A percentile compares a stretch with the other conserved stretches of the same genome.
Evolutionary conservation across 2,113 vertebrate genomes (phyloP).

Genomic region (Pomatorhinus ruficollis): DNA sequence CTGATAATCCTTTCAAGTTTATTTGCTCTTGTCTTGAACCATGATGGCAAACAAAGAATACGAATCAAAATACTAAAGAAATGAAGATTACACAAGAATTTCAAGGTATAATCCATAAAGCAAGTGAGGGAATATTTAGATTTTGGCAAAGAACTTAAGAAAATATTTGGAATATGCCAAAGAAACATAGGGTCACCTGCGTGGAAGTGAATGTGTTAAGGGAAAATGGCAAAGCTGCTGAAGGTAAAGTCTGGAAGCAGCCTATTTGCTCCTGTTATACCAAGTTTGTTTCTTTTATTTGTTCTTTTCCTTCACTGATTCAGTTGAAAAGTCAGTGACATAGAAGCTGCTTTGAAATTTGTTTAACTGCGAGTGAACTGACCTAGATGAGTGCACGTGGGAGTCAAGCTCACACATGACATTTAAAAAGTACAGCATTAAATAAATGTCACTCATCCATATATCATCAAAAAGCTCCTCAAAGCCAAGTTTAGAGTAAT

Average conservation of each 20-base stretch:
- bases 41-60: neutral
- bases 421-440: neutral
- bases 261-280: neutral
- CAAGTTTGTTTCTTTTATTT: neutral
- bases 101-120: neutral
- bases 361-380: neutral
- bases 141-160: neutral
- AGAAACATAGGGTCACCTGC: rapidly evolving
- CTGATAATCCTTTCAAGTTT: neutral
- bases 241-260: neutral
- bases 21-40: neutral
- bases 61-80: neutral
- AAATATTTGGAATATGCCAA: neutral
- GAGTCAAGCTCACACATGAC: neutral
- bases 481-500: neutral
- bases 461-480: neutral
- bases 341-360: neutral
- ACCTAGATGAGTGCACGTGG: neutral
- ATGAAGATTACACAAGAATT: neutral
- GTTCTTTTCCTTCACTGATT: neutral
- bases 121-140: neutral
- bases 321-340: neutral
- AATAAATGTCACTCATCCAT: neutral
- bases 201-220: neutral
- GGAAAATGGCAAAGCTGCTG: neutral